Evolutionary conservation across 1,140 invertebrate genomes (phyloP).

Genomic region (Hyphantria cunea): DNA sequence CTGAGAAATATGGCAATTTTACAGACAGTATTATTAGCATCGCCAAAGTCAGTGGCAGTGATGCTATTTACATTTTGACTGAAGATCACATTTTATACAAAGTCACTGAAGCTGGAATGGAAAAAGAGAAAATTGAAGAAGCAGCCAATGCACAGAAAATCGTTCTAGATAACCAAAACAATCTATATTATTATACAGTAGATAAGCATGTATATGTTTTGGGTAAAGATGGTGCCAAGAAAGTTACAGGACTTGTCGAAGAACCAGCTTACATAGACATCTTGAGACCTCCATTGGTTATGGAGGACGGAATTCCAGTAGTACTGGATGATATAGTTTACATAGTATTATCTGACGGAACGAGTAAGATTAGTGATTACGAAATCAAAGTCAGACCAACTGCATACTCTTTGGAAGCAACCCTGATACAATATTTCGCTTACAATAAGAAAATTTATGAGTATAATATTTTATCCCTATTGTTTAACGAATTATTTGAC

Average conservation of each 20-base stretch:
- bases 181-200: conserved; percentile 49
- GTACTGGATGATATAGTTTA: conserved; percentile 44
- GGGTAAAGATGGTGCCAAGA: conserved; percentile 33
- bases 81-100: conserved; percentile 51
- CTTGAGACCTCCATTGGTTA: conserved; percentile 41
- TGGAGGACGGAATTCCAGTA: conserved; percentile 41
- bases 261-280: conserved; percentile 25
- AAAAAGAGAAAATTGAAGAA: conserved; percentile 51
- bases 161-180: conserved; percentile 47
- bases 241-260: conserved; percentile 46
- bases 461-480: conserved; percentile 42
- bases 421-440: conserved; percentile 51
- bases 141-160: conserved; percentile 47
- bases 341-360: conserved; percentile 43
- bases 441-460: conserved; percentile 61
- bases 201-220: conserved; percentile 47
- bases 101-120: conserved; percentile 49
- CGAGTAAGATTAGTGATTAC: conserved; percentile 33
- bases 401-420: conserved; percentile 49
- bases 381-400: conserved; percentile 41
- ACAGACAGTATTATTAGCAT: conserved; percentile 53
- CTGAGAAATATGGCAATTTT: conserved; percentile 55
- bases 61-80: conserved; percentile 53
- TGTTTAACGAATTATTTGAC: background rate
- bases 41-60: conserved; percentile 39